A percentile compares a stretch with the other conserved stretches of the same genome.
These are phyloP conservation scores for Choloepus didactylus DNA, from an alignment of 2,797 vertebrate genomes.

Conservation along the genomic window DNA sequence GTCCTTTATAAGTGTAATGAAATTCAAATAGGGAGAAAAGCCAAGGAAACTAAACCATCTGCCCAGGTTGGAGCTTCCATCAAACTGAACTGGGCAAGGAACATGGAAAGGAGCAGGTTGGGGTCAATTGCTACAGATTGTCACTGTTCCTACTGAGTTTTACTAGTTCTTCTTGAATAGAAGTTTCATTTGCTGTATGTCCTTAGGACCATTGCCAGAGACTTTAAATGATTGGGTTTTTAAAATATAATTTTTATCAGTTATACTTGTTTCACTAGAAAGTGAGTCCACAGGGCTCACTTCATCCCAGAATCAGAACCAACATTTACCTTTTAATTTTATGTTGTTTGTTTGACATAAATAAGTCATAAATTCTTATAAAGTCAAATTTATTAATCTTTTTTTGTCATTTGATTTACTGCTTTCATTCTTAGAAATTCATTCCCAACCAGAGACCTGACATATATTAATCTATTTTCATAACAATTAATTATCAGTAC, in stretches of 20 bases:
- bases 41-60: too few species aligned
- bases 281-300: neutral
- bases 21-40: too few species aligned
- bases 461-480: neutral
- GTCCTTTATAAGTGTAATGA: too few species aligned
- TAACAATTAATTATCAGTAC: neutral
- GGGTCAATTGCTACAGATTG: neutral
- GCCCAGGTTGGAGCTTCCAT: neutral
- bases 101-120: neutral
- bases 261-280: neutral
- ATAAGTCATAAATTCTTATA: neutral
- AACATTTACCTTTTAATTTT: neutral
- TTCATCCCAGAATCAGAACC: neutral
- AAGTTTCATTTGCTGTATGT: slow-evolving; percentile 21
- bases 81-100: neutral
- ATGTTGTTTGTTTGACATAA: slow-evolving; percentile 6
- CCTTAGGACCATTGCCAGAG: slow-evolving; percentile 36
- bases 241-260: neutral
- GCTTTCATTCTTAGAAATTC: slow-evolving; percentile 40
- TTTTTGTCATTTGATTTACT: neutral
- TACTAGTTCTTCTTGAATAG: slow-evolving; percentile 41
- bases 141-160: neutral
- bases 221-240: neutral
- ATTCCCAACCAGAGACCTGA: neutral
- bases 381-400: neutral